Evolutionary conservation across 2,797 vertebrate genomes (phyloP), one percentile per base, ranked within the genome.

Genomic region (Lacerta agilis): DNA sequence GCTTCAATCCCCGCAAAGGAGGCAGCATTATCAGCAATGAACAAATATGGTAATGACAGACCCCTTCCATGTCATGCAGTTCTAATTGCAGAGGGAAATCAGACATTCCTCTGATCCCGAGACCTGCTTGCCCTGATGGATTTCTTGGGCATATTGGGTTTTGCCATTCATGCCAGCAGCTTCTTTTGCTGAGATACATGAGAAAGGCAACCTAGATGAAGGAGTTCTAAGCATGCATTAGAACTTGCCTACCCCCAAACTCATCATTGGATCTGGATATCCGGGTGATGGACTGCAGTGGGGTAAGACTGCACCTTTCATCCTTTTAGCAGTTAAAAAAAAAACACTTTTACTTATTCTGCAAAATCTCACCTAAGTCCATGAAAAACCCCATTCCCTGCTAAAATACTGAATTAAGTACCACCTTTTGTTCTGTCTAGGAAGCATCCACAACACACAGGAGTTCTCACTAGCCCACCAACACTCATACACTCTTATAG

Each of bases 291-390:
- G n/a, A 10, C 41, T 78, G 73, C 13, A 64, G 4, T 77, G 64
- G 61, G 66, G n/a, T 79, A 71, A 49, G 45, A 55, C 8, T 38
- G 29, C 66, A 79, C 5, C 66, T 45, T 4, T 82, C 25, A 77
- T 55, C 18, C 38, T 66, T 76, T 67, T 38, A 81, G n/a, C 82
- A 71, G 64, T 66, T 79, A 23, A 85, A 89, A 77, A n/a, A 13
- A 20, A 72, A 90, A 58, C 55, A 79, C 36, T 78, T 94, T 78
- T 91, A 64, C 89, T 94, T 88, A 33, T 87, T 89, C 94, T 83
- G 75, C 77, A 93, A 95, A 90, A 92, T 88, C 66, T 86, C 73
- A 80, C 87, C 82, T 88, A 84, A 49, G 86, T 84, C 45, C 20
- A 90, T 79, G 27, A 91, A 83, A 89, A 82, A 87, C 36, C 36